These are phyloP conservation scores for Muschampia plurimacula DNA, from an alignment of 2,888 invertebrate species.

Conservation along the genomic window DNA sequence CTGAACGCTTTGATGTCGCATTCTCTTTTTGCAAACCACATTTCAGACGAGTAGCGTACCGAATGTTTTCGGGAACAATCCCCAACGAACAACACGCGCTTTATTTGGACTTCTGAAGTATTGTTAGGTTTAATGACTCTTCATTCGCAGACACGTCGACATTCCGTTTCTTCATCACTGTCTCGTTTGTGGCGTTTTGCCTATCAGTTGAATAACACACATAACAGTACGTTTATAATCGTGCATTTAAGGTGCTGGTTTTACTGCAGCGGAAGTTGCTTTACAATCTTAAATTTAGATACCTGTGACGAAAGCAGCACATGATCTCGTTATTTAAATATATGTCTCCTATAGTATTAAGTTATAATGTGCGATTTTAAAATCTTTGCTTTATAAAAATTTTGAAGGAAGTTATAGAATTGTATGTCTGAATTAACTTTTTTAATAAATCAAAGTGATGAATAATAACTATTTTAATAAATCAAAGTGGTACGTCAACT, in stretches of 20 bases:
- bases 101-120: conserved; percentile 55
- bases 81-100: conserved; percentile 50
- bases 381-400: no score
- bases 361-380: no score
- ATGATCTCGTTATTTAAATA: no score
- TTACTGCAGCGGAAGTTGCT: background rate
- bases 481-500: no score
- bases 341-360: no score
- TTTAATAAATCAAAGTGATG: no score
- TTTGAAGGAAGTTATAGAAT: no score
- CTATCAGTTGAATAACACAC: conserved; percentile 26
- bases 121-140: conserved; percentile 47
- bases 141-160: conserved; percentile 29
- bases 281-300: background rate
- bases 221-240: conserved; percentile 14
- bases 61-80: conserved; percentile 79
- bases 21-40: conserved; percentile 82
- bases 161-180: conserved; percentile 21
- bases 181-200: conserved; percentile 26
- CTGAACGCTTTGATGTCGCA: conserved; percentile 80
- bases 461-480: no score
- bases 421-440: no score
- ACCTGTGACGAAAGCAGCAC: no score
- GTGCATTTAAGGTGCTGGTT: conserved; percentile 4
- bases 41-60: conserved; percentile 68